A percentile compares a stretch with the other conserved stretches of the same genome.
These are phyloP conservation scores for Anoncus sp. DNA, from an alignment of 2,888 invertebrate species.

Conservation along the genomic window DNA sequence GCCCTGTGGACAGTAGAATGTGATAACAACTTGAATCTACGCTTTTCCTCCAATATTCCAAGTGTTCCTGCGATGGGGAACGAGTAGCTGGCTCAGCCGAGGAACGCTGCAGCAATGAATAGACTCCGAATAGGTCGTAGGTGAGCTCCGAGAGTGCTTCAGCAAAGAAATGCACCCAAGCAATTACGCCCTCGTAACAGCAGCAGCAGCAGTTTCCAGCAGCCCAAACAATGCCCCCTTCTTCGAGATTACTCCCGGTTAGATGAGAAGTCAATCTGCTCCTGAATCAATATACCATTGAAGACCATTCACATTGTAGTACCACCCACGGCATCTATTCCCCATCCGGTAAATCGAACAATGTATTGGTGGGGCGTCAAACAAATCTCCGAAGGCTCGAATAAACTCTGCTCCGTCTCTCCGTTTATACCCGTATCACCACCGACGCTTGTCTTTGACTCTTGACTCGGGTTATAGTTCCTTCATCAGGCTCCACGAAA, in stretches of 20 bases:
- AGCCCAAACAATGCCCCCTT: conserved; percentile 60
- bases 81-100: conserved; percentile 17
- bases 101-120: conserved; percentile 39
- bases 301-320: conserved; percentile 58
- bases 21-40: conserved; percentile 8
- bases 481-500: conserved; percentile 17
- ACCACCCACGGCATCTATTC: conserved; percentile 46
- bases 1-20: conserved; percentile 1
- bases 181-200: conserved; percentile 51
- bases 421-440: no score
- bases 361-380: conserved; percentile 57
- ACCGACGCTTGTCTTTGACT: no score
- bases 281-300: conserved; percentile 62
- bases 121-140: conserved; percentile 41
- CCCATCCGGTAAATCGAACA: conserved; percentile 45
- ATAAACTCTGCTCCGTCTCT: conserved; percentile 22
- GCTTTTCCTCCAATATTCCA: conserved; percentile 40
- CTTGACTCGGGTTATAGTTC: conserved; percentile 46
- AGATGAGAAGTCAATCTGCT: conserved; percentile 62
- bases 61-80: conserved; percentile 39
- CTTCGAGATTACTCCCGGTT: conserved; percentile 62
- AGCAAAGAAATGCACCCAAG: conserved; percentile 54
- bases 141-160: conserved; percentile 47
- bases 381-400: conserved; percentile 53
- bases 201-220: conserved; percentile 51